phyloP scores from a whole-genome alignment of 2,888 invertebrate genomes.

The Ophion slaviceki region DNA sequence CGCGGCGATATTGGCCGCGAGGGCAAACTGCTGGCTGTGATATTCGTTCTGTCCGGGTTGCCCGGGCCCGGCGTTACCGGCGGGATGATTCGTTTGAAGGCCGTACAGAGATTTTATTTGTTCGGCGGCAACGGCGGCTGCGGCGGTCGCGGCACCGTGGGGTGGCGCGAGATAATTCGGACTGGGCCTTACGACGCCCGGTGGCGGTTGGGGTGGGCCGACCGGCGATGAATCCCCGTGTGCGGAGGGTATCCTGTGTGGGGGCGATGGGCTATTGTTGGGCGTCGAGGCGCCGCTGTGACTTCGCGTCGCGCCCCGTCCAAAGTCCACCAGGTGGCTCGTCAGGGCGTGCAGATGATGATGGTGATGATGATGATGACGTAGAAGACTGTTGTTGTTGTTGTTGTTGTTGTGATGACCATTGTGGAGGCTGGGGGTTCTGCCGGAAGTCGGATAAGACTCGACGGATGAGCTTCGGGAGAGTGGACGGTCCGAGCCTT shows the following conservation, averaged over 20 bases:
- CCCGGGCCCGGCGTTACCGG: constrained; percentile 82
- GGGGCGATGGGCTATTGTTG: constrained; percentile 82
- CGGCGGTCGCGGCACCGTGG: constrained; percentile 81
- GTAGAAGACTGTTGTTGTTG: constrained; percentile 69
- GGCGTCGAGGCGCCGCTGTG: constrained; percentile 82
- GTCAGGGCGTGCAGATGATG: constrained; percentile 73
- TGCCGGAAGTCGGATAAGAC: constrained; percentile 79
- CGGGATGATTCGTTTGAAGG: constrained; percentile 74
- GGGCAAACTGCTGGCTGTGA: constrained; percentile 86
- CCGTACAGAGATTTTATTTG: constrained; percentile 82
- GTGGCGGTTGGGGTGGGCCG: constrained; percentile 85
- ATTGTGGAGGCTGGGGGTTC: constrained; percentile 84
- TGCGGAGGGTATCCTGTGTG: constrained; percentile 77
- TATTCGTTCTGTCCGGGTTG: constrained; percentile 86
- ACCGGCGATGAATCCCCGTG: constrained; percentile 73
- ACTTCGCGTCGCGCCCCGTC: constrained; percentile 74
- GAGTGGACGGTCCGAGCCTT: constrained; percentile 83
- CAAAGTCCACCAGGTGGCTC: constrained; percentile 74
- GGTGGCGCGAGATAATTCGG: constrained; percentile 84
- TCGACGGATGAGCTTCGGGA: constrained; percentile 81
- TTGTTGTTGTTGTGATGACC: constrained; percentile 73
- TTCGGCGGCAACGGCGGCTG: constrained; percentile 83
- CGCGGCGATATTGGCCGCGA: constrained; percentile 87
- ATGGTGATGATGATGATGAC: constrained; percentile 70
- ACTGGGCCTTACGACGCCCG: constrained; percentile 84